Conservation (phyloP, 2,113 vertebrate genomes). For the Zeus faber region DNA sequence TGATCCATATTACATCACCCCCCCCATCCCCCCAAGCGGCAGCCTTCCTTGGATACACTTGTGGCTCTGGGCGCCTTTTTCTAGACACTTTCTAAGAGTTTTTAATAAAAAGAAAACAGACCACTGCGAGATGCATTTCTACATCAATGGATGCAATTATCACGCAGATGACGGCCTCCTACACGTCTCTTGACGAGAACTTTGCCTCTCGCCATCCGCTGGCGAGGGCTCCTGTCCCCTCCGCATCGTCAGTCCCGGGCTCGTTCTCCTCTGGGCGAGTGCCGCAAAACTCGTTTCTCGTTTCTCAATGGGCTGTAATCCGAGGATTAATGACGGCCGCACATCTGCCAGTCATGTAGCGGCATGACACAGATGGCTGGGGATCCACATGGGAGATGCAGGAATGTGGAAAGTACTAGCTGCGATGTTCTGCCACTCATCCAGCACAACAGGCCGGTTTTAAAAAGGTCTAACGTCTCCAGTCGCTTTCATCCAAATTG, state of each 20-base stretch:
- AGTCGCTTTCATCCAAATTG: no score
- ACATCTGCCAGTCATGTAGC: slow-evolving; percentile 57
- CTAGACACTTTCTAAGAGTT: no score
- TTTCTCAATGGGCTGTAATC: slow-evolving; percentile 54
- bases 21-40: slow-evolving; percentile 3
- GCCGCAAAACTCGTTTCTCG: slow-evolving; percentile 22
- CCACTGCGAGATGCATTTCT: slow-evolving; percentile 25
- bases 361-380: slow-evolving; percentile 55
- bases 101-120: no score
- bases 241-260: slow-evolving; percentile 6
- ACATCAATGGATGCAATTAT: no score
- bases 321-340: slow-evolving; percentile 61
- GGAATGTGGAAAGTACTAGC: slow-evolving; percentile 27
- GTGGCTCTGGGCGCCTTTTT: slow-evolving; percentile 7
- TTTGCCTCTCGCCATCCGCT: no score
- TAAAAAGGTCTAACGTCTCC: slow-evolving; percentile 32
- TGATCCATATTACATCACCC: slow-evolving; percentile 41
- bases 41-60: slow-evolving; percentile 16
- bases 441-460: slow-evolving; percentile 30
- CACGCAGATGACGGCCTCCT: no score
- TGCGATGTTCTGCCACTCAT: slow-evolving; percentile 36
- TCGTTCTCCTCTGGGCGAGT: slow-evolving; percentile 25
- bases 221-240: neutral
- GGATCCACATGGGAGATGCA: slow-evolving; percentile 34
- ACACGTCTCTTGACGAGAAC: no score